These are phyloP conservation scores for Galendromus occidentalis DNA, from an alignment of 1,140 invertebrate species.

Conservation along the genomic window DNA sequence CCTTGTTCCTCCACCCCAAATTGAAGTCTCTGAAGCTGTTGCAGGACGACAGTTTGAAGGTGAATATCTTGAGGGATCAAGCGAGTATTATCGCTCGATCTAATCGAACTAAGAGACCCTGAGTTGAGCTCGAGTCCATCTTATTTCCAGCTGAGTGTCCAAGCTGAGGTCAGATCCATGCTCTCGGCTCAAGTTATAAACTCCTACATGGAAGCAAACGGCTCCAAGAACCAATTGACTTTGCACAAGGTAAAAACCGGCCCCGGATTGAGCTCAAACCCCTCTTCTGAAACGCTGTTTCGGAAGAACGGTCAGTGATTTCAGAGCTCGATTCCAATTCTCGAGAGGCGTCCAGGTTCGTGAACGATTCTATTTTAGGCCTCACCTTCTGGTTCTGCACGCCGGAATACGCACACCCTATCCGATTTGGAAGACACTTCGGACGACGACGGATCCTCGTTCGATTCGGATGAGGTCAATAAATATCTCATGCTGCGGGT, in stretches of 20 bases:
- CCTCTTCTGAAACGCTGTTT: no score
- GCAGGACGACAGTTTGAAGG: slow-evolving; percentile 2
- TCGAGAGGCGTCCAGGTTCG: no score
- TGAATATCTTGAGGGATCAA: background rate
- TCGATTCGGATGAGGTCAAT: slow-evolving; percentile 3
- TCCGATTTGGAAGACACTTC: slow-evolving; percentile 7
- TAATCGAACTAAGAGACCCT: background rate
- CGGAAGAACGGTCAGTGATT: no score
- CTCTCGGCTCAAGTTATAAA: background rate
- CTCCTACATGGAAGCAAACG: slow-evolving; percentile 5
- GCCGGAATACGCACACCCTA: background rate
- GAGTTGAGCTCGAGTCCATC: background rate
- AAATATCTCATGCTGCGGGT: background rate
- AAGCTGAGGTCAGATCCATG: background rate
- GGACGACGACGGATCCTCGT: background rate
- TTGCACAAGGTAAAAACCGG: background rate
- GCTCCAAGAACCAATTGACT: background rate
- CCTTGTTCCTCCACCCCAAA: slow-evolving; percentile 1
- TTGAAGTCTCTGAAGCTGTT: background rate
- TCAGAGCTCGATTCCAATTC: no score
- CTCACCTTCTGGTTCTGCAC: background rate
- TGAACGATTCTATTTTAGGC: background rate
- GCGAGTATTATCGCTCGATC: background rate
- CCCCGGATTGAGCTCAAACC: no score
- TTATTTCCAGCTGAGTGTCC: background rate